Percentiles rank a stretch among this genome's conserved stretches.
These are phyloP conservation scores for Trypoxylus dichotomus DNA, from an alignment of 1,140 invertebrate species.

Conservation along the genomic window DNA sequence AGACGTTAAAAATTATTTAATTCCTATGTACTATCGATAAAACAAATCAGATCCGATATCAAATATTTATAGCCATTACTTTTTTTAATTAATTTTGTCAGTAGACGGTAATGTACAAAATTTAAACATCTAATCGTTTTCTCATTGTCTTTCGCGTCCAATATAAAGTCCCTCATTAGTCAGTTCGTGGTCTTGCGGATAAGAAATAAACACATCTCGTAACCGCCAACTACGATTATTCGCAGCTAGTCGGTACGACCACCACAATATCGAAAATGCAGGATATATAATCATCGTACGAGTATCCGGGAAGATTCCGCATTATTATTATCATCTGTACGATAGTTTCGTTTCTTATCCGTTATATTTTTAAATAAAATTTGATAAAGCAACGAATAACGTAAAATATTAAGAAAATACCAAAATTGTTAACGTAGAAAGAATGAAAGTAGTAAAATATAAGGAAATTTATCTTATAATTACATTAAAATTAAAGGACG, in stretches of 20 bases:
- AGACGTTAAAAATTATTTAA: too few species aligned
- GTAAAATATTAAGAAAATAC: too few species aligned
- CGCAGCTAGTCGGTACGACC: neutral
- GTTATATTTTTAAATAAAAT: too few species aligned
- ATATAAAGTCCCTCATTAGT: neutral
- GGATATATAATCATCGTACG: neutral
- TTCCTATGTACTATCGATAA: too few species aligned
- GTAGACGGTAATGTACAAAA: neutral
- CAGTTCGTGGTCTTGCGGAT: neutral
- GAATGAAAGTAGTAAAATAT: too few species aligned
- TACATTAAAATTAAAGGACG: too few species aligned
- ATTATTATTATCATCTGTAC: neutral
- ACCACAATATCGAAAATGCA: slow-evolving; percentile 8
- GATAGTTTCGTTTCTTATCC: neutral
- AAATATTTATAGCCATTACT: too few species aligned
- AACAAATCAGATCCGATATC: too few species aligned
- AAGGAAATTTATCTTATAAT: too few species aligned
- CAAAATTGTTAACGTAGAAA: too few species aligned
- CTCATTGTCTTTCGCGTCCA: neutral
- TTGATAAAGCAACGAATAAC: too few species aligned
- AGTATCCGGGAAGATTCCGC: neutral
- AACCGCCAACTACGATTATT: slow-evolving; percentile 12
- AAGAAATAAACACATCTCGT: neutral
- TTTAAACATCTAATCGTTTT: neutral
- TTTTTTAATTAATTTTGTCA: neutral